Conservation (phyloP, 2,888 invertebrate genomes). For the Aspidapion aeneum region DNA sequence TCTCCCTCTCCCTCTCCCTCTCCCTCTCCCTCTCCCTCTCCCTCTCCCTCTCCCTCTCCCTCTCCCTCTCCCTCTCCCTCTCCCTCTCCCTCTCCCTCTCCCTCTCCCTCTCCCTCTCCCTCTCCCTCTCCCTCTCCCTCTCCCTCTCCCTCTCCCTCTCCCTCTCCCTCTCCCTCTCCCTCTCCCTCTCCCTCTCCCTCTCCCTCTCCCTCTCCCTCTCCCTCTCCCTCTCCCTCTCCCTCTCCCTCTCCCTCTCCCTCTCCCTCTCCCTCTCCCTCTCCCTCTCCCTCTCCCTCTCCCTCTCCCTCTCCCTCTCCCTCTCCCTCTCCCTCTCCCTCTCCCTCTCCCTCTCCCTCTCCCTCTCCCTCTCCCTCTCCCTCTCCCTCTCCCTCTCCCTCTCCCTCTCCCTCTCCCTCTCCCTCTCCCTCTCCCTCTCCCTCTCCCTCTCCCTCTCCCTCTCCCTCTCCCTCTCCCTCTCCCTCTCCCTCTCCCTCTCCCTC, state of each 20-base stretch:
- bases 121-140: background rate
- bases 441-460: slow-evolving; percentile 1
- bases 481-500: slow-evolving; percentile 4
- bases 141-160: background rate
- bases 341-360: background rate
- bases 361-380: background rate
- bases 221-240: background rate
- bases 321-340: background rate
- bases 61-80: background rate
- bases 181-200: background rate
- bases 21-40: background rate
- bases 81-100: background rate
- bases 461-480: background rate
- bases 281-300: background rate
- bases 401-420: background rate
- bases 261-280: background rate
- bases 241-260: background rate
- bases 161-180: background rate
- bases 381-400: slow-evolving; percentile 1
- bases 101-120: background rate
- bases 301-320: background rate
- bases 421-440: background rate
- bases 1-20: background rate
- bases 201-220: background rate
- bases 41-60: background rate